Percentiles rank a stretch among this genome's conserved stretches.
Conservation (phyloP, 2,113 vertebrate genomes). For the Alaudala cheleensis region DNA sequence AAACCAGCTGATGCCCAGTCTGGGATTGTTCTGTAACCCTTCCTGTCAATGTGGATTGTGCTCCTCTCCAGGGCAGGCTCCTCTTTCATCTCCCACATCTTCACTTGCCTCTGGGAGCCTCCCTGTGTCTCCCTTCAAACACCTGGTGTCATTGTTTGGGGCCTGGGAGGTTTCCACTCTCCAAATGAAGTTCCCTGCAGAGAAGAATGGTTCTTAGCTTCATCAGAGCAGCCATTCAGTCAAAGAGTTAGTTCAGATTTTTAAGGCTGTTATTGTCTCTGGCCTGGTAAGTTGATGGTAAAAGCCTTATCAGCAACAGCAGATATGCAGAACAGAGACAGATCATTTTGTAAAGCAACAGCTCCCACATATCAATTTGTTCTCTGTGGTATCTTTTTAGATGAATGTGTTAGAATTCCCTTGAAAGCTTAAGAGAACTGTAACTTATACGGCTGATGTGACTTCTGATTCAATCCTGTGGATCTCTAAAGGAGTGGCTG, state of each 20-base stretch:
- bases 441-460: neutral
- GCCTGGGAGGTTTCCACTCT: neutral
- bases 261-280: neutral
- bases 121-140: neutral
- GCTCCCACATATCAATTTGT: neutral
- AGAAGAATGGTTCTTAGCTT: neutral
- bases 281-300: neutral
- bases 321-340: neutral
- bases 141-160: neutral
- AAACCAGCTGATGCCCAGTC: neutral
- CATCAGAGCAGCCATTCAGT: neutral
- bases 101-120: neutral
- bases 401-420: neutral
- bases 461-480: neutral
- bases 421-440: neutral
- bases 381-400: neutral
- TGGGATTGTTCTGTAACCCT: neutral
- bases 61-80: neutral
- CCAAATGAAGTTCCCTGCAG: constrained; percentile 10
- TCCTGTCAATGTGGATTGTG: neutral
- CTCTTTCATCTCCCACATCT: neutral
- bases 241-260: neutral
- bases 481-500: neutral
- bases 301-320: neutral
- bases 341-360: neutral